Evolutionary conservation across 2,113 vertebrate genomes (phyloP), one percentile per base, ranked within the genome.

Genomic region (Myxocyprinus asiaticus): DNA sequence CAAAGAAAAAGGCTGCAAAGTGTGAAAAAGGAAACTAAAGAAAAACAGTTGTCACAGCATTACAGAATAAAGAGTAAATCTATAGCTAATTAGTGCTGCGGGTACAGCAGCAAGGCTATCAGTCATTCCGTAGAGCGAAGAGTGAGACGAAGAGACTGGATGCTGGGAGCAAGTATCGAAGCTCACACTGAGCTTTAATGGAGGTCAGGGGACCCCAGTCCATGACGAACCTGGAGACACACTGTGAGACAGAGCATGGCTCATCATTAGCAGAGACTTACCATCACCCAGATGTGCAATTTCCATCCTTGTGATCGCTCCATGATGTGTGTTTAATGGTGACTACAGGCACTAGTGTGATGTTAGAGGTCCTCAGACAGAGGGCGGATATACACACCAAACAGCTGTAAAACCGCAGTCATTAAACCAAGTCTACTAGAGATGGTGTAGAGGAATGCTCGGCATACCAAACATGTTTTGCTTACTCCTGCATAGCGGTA

Each of bases 121-220:
- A 67, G 63, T 81, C 73, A 81, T 77, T 72, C 48, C 14, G 42
- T 12, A 9, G 59, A 77, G 75, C 15, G 8, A 67, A 33, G 42
- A 69, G 47, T 65, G 74, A 76, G 47, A 65, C 45, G 14, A 63
- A 45, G 15, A 61, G 56, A 50, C 56, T 48, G 15, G 45, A 48
- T 48, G 17, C 71, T 74, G 71, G 4, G 45, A 48, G 59, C 12
- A 63, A 65, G 74, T 53, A 65, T 44, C 65, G 74, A 65, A 53
- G 61, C 22, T 76, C 74, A 77, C 67, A 66, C 67, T 77, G 76
- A 50, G 75, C 42, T 76, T 47, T 81, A 77, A 81, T 81, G 74
- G 80, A 81, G 74, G 66, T 67, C 73, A 77, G 62, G 48, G 47
- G 61, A 76, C 74, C 62, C 50, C 61, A 55, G 62, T 76, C 62